A percentile compares a stretch with the other conserved stretches of the same genome.
Conservation (phyloP, 2,888 invertebrate species). For the Tipula lateralis region DNA sequence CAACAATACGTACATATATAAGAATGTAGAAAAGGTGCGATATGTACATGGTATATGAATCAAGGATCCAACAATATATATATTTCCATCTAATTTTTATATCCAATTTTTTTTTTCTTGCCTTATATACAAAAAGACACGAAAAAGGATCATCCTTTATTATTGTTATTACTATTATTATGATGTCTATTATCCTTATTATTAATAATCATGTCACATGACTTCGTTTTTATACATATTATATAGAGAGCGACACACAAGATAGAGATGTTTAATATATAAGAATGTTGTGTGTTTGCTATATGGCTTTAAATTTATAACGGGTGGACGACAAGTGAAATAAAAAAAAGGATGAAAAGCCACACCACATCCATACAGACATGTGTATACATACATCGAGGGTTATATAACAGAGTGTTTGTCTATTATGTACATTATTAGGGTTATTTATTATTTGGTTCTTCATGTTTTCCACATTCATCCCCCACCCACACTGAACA, state of each 20-base stretch:
- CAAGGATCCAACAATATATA: background rate
- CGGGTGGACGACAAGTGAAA: background rate
- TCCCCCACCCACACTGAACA: background rate
- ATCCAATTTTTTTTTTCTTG: background rate
- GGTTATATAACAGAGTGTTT: background rate
- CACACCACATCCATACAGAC: background rate
- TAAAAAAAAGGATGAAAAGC: background rate
- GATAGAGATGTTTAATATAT: background rate
- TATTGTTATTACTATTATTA: conserved; percentile 20
- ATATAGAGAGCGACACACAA: too few relatives aligned
- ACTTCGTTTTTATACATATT: background rate
- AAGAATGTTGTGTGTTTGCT: background rate
- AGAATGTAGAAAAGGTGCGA: background rate
- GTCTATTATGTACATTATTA: background rate
- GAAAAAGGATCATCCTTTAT: conserved; percentile 28
- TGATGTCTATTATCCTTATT: conserved; percentile 25
- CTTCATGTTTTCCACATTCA: background rate
- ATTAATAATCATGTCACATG: conserved; percentile 29
- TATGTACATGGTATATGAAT: background rate
- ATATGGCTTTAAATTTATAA: background rate
- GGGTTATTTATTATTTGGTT: conserved; percentile 19
- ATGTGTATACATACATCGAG: background rate
- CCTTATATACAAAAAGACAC: conserved; percentile 14
- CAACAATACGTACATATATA: background rate
- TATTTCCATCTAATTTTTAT: background rate